Base-by-base conservation (phyloP, 1,140 invertebrate species). In the Sitophilus oryzae region DNA sequence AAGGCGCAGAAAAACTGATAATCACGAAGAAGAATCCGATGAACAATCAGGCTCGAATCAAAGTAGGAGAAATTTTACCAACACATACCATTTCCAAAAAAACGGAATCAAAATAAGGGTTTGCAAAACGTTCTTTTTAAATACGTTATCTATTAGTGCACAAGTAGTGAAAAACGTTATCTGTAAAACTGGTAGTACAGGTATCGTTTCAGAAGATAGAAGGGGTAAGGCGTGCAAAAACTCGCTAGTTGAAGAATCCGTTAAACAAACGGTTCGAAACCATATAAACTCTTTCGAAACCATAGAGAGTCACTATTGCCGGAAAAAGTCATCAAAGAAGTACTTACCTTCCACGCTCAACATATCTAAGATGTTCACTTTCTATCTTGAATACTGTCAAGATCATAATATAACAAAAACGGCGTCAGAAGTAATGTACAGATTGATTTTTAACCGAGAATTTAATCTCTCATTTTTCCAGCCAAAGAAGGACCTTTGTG, bases 401-500 rank as follows among this genome's bases (percentile, higher is more conserved):
- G 21, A 52, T 9, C 10, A 44, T 3, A 37, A 45, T 11, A 46
- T 52, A 18, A n/a, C n/a, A n/a, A 45, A 52, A 20, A 20, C 20
- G 14, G 51, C 51, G 5, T 45, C 51, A 6, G 51, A 43, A 37
- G 20, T 9, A 37, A 45, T 53, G 11, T 53, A 53, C 20, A 15
- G 41, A 10, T 8, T 2, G 5, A 35, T 53, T 19, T 53, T 53
- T 35, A n/a, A 15, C 6, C 4, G n/a, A 3, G 51, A 52, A 19
- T 52, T 44, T 38, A 52, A 52, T 34, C 19, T 52, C 4, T 52
- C 40, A 45, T 52, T 52, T 35, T 45, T 52, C 35, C 16, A 16
- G 11, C 51, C 49, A 44, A 45, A 53, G n/a, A 53, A 53, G 22
- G 51, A 53, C 30, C 6, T 46, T 6, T 53, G 41, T 25, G 41